Percentiles rank a stretch among this genome's conserved stretches.
phyloP scores from a whole-genome alignment of 92 coral and sea anemone species.

The Paragorgia papillata region DNA sequence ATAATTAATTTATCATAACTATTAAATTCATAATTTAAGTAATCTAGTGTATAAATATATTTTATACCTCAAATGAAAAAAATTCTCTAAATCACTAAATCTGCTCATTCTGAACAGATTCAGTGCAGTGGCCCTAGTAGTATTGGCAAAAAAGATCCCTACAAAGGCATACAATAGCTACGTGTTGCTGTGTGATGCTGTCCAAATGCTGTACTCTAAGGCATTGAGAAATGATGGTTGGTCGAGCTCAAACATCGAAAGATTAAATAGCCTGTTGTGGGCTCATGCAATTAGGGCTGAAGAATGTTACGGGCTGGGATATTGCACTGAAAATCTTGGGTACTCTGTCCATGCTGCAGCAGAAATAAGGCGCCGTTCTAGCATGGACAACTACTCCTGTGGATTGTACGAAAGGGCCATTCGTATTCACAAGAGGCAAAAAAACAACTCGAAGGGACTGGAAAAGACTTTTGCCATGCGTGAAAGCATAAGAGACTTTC shows the following conservation, averaged over 20 bases:
- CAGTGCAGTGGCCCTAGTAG: constrained; percentile 57
- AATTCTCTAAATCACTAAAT: no score
- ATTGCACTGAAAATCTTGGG: constrained; percentile 73
- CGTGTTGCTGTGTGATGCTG: constrained; percentile 60
- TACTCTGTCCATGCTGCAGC: constrained; percentile 60
- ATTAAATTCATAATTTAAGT: no score
- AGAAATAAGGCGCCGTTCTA: constrained; percentile 58
- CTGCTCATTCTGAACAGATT: constrained; percentile 41
- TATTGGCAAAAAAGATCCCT: constrained; percentile 63
- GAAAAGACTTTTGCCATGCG: constrained; percentile 59
- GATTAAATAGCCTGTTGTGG: constrained; percentile 59
- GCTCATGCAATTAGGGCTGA: constrained; percentile 70
- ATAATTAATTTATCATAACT: no score
- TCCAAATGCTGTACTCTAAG: constrained; percentile 53
- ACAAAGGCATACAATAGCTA: neutral
- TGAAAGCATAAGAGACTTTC: constrained; percentile 23
- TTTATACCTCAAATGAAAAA: no score
- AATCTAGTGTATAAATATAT: no score
- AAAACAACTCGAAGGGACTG: constrained; percentile 74
- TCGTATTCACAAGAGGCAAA: constrained; percentile 63
- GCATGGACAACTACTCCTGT: constrained; percentile 78
- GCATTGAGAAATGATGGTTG: constrained; percentile 47
- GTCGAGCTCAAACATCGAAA: constrained; percentile 21
- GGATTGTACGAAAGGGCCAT: constrained; percentile 69
- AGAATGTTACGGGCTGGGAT: constrained; percentile 64